Evolutionary conservation across 1,140 invertebrate genomes (phyloP).

Genomic region (Drosophila suzukii): DNA sequence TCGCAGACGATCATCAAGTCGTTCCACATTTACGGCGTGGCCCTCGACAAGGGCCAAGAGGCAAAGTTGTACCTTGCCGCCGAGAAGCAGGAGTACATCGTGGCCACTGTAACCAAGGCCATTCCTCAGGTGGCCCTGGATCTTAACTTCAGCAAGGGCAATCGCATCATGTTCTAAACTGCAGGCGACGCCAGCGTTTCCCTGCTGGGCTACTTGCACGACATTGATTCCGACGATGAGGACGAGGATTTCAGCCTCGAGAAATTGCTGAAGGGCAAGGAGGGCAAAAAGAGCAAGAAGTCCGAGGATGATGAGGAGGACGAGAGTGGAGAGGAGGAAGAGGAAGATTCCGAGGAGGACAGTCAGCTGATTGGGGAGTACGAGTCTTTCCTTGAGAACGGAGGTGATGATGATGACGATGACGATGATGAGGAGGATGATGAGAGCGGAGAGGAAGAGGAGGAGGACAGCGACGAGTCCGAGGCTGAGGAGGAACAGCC

Average conservation of each 20-base stretch:
- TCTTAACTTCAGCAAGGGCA: slow-evolving; percentile 90
- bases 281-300: slow-evolving; percentile 57
- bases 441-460: slow-evolving; percentile 57
- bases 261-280: slow-evolving; percentile 34
- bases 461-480: slow-evolving; percentile 58
- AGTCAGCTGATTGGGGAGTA: slow-evolving; percentile 51
- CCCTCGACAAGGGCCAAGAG: slow-evolving; percentile 89
- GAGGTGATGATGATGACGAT: slow-evolving; percentile 71
- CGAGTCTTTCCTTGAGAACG: slow-evolving; percentile 58
- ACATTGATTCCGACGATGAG: slow-evolving; percentile 84
- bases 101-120: slow-evolving; percentile 91
- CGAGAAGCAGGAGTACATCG: slow-evolving; percentile 90
- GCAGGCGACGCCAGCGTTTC: slow-evolving; percentile 90
- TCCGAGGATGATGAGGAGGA: slow-evolving; percentile 55
- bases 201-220: slow-evolving; percentile 90
- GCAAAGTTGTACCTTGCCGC: slow-evolving; percentile 92
- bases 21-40: slow-evolving; percentile 95
- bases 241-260: slow-evolving; percentile 59
- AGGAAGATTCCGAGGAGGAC: slow-evolving; percentile 82
- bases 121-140: slow-evolving; percentile 90
- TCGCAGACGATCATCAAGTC: slow-evolving; percentile 91
- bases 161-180: slow-evolving; percentile 87
- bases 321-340: slow-evolving; percentile 75
- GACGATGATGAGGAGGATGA: slow-evolving; percentile 66
- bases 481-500: slow-evolving; percentile 79